Conservation (phyloP, 2,113 vertebrate species). For the Upupa epops region DNA sequence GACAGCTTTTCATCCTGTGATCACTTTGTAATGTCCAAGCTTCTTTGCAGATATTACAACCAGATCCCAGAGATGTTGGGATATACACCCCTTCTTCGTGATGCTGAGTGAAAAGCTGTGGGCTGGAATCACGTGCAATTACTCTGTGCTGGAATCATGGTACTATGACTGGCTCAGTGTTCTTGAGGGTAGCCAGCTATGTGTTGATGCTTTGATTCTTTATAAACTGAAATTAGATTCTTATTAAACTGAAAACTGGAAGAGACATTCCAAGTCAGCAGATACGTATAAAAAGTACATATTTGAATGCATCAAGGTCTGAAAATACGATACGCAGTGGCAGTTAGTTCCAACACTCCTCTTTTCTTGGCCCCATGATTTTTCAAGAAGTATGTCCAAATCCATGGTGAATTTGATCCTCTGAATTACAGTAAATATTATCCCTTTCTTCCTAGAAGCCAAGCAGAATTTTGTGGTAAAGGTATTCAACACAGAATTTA, state of each 20-base stretch:
- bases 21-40: background rate
- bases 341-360: background rate
- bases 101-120: fast-evolving
- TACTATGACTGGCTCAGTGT: background rate
- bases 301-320: background rate
- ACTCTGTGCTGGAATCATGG: fast-evolving
- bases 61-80: background rate
- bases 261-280: background rate
- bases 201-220: background rate
- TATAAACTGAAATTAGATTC: background rate
- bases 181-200: background rate
- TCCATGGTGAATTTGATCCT: background rate
- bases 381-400: background rate
- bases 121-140: background rate
- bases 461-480: background rate
- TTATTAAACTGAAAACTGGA: no score
- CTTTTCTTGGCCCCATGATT: background rate
- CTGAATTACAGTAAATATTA: background rate
- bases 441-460: background rate
- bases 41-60: background rate
- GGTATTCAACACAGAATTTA: background rate
- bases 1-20: background rate
- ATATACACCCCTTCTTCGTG: background rate
- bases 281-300: background rate
- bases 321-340: background rate